Evolutionary conservation across 1,140 invertebrate genomes (phyloP).

Genomic region (Mesaphorura yosii): DNA sequence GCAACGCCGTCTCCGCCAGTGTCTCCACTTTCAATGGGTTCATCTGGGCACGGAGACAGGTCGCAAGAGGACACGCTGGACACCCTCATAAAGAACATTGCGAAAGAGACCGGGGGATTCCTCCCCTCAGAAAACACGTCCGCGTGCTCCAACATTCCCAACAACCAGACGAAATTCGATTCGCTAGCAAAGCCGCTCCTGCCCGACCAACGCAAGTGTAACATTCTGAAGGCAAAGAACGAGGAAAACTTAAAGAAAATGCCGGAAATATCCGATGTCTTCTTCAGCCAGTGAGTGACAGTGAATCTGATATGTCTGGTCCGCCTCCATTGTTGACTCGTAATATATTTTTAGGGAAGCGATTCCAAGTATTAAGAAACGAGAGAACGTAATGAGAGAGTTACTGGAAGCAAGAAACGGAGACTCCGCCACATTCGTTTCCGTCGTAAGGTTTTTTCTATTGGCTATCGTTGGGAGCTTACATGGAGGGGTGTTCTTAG

Average conservation of each 20-base stretch:
- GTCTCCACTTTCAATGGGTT: constrained; percentile 22
- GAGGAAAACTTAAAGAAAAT: constrained; percentile 45
- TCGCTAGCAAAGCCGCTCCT: constrained; percentile 52
- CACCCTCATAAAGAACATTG: constrained; percentile 48
- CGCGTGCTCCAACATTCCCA: constrained; percentile 35
- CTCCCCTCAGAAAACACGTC: constrained; percentile 5
- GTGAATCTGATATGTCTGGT: background rate
- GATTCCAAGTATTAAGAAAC: constrained; percentile 28
- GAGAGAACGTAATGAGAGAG: constrained; percentile 27
- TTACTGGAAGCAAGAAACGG: constrained; percentile 17
- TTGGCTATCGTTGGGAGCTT: background rate
- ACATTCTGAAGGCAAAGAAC: constrained; percentile 66
- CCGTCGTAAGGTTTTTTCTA: constrained; percentile 51
- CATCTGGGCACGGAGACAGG: constrained; percentile 16
- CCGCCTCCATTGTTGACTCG: background rate
- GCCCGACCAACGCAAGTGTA: constrained; percentile 82
- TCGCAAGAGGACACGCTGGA: constrained; percentile 46
- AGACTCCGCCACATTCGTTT: constrained; percentile 51
- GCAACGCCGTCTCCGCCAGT: too few species aligned
- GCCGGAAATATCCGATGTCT: constrained; percentile 30
- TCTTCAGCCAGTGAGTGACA: background rate
- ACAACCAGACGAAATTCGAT: constrained; percentile 42
- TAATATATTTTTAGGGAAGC: constrained; percentile 27
- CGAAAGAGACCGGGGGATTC: constrained; percentile 40
- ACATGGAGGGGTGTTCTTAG: background rate